Evolutionary conservation across 2,797 vertebrate species (phyloP).

Genomic region (Buceros bicornis): DNA sequence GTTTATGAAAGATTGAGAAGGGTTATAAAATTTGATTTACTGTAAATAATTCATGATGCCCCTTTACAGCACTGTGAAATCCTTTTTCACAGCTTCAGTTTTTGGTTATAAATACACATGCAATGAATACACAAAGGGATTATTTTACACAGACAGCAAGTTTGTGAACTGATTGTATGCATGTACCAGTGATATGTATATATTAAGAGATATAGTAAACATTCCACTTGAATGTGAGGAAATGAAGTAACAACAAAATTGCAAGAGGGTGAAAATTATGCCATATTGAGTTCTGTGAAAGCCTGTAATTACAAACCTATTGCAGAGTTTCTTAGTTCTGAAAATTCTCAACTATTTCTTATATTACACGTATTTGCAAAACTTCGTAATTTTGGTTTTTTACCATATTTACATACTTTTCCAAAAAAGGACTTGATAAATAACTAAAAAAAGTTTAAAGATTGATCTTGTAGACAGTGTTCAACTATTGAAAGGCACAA

Average conservation of each 20-base stretch:
- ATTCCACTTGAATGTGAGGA: background rate
- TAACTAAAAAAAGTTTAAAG: background rate
- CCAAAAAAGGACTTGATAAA: rapidly evolving
- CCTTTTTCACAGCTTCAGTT: background rate
- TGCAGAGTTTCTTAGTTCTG: background rate
- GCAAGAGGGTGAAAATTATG: background rate
- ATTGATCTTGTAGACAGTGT: background rate
- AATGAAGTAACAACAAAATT: background rate
- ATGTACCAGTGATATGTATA: background rate
- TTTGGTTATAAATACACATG: conserved; percentile 34
- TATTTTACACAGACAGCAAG: conserved; percentile 12
- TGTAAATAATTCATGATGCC: conserved; percentile 69
- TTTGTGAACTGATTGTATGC: background rate
- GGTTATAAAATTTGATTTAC: conserved; percentile 69
- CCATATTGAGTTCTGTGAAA: background rate
- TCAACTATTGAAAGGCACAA: background rate
- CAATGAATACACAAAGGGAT: conserved; percentile 32
- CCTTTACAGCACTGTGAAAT: conserved; percentile 33
- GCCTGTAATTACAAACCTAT: background rate
- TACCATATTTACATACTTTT: background rate
- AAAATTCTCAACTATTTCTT: background rate
- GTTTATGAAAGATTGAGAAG: conserved; percentile 69
- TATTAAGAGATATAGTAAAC: background rate
- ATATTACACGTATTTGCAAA: background rate
- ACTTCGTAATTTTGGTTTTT: background rate